Evolutionary conservation across 2,797 vertebrate genomes (phyloP).

Genomic region (Babyrousa celebensis): DNA sequence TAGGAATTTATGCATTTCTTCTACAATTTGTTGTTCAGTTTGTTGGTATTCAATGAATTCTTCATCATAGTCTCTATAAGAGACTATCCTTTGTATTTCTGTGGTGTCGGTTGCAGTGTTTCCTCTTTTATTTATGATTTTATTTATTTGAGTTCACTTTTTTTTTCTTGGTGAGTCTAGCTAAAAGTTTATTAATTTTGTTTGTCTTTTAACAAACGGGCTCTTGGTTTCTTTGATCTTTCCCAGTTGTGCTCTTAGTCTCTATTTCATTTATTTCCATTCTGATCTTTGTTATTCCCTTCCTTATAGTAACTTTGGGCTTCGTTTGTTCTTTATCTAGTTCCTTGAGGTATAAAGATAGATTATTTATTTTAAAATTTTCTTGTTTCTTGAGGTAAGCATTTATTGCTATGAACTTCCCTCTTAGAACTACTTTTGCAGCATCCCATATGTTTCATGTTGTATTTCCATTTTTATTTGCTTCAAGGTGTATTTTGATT

Average conservation of each 20-base stretch:
- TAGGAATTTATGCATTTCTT: not conserved
- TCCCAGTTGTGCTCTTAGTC: too few species aligned
- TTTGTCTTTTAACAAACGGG: not conserved
- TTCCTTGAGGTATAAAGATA: not conserved
- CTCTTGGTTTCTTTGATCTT: not conserved
- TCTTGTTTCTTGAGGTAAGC: not conserved
- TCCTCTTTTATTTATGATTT: not conserved
- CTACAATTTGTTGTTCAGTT: not conserved
- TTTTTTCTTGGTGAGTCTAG: not conserved
- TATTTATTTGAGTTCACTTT: not conserved
- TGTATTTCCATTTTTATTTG: not conserved
- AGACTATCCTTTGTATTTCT: not conserved
- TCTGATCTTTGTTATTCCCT: not conserved
- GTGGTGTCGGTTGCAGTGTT: too few species aligned
- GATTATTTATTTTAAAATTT: not conserved
- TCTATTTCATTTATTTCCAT: not conserved
- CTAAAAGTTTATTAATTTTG: not conserved
- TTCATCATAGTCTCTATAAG: not conserved
- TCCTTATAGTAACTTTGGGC: not conserved
- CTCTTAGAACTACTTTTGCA: not conserved
- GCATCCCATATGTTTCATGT: not conserved
- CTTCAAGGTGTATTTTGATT: not conserved
- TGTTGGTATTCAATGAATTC: not conserved
- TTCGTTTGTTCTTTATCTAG: not conserved
- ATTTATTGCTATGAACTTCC: not conserved